A percentile compares a stretch with the other conserved stretches of the same genome.
These are phyloP conservation scores for Thalassaphorura encarpata DNA, from an alignment of 1,140 invertebrate genomes.

Conservation along the genomic window DNA sequence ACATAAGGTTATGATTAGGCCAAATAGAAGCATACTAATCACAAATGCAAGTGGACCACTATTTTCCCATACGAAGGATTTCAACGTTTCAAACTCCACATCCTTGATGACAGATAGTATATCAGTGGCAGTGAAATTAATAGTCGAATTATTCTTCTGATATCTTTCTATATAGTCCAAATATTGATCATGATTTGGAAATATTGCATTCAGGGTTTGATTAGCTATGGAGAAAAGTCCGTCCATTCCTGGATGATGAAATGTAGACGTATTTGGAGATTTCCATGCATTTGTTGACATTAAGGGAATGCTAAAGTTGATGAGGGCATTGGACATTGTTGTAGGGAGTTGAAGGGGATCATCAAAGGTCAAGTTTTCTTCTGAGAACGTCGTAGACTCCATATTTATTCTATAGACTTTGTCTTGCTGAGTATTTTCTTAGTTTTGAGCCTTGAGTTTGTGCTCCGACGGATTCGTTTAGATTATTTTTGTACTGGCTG, in stretches of 20 bases:
- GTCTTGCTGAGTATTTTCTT: no score
- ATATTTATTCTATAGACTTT: no score
- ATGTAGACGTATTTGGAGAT: neutral
- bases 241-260: conserved; percentile 15
- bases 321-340: neutral
- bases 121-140: no score
- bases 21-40: conserved; percentile 2
- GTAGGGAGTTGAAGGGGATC: neutral
- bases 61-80: conserved; percentile 17
- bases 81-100: conserved; percentile 7
- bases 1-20: conserved; percentile 13
- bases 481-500: no score
- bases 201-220: conserved; percentile 17
- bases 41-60: conserved; percentile 15
- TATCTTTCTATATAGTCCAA: conserved; percentile 18
- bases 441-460: no score
- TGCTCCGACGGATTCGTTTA: no score
- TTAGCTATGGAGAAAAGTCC: conserved; percentile 6
- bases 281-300: neutral
- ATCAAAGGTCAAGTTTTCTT: no score
- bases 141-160: conserved; percentile 6
- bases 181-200: conserved; percentile 24
- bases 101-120: no score
- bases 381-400: no score
- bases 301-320: neutral